Evolutionary conservation across 2,888 invertebrate genomes (phyloP), one percentile per base, ranked within the genome.

Genomic region (Ctena decussata): DNA sequence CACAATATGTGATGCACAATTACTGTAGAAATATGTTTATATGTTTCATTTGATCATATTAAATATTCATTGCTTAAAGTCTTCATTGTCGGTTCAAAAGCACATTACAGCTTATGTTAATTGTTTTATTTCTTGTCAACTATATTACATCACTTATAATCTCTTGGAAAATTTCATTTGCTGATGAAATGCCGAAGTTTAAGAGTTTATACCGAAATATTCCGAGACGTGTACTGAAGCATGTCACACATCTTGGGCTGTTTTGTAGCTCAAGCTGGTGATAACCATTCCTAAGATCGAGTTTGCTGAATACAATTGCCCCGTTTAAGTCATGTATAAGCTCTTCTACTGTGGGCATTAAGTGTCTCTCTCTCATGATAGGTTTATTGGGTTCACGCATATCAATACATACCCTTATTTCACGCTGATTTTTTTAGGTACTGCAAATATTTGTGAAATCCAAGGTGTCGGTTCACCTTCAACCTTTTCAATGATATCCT

Each of bases 91-190:
- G 89, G 96, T 96, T 39, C 94, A 94, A 71, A 93, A 93, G n/a
- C n/a, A n/a, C n/a, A n/a, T n/a, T n/a, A n/a, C n/a, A n/a, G n/a
- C n/a, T n/a, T n/a, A n/a, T n/a, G n/a, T n/a, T n/a, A n/a, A n/a
- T n/a, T n/a, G n/a, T n/a, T n/a, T n/a, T n/a, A n/a, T n/a, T n/a
- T n/a, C n/a, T 41, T 12, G 91, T 89, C n/a, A n/a, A n/a, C n/a
- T n/a, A n/a, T n/a, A 96, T 74, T 11, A 96, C 92, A 84, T 89
- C 85, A 81, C 95, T 94, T 37, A 96, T 80, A 0, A 92, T 92
- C 90, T 96, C 95, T 90, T 96, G 95, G 84, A 95, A 96, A 0
- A 95, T 89, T 91, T 96, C 96, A 0, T 95, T 94, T 6, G 96
- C 96, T 74, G 95, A 95, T 1, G 83, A 87, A 15, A 89, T 80